Conservation (phyloP, 2,113 vertebrate genomes). For the Platysternon megacephalum region DNA sequence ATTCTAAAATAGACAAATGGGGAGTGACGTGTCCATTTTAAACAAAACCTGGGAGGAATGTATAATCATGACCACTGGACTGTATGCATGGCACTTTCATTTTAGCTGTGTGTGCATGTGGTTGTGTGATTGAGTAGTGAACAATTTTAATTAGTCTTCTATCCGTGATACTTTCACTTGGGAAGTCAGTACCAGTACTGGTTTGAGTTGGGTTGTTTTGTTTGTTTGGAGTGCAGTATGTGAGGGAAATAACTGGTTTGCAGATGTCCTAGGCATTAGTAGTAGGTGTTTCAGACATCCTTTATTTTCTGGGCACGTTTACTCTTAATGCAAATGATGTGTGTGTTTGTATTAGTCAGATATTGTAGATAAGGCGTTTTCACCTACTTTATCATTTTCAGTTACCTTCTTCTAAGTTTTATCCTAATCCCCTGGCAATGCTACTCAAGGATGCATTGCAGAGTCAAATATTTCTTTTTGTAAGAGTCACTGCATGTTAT, state of each 20-base stretch:
- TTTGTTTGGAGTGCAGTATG: not conserved
- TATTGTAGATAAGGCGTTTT: constrained; percentile 1
- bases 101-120: not conserved
- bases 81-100: not conserved
- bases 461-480: constrained; percentile 24
- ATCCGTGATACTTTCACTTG: not conserved
- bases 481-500: not conserved
- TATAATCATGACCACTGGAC: not conserved
- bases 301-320: constrained; percentile 6
- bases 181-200: not conserved
- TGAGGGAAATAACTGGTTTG: not conserved
- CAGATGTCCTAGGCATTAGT: not conserved
- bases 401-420: not conserved
- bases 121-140: not conserved
- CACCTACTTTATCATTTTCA: constrained; percentile 4
- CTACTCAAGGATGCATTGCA: not conserved
- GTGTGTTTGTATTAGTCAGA: not conserved
- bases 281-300: not conserved
- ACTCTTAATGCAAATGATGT: not conserved
- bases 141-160: not conserved
- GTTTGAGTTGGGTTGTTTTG: not conserved
- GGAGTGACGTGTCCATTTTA: not conserved
- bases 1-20: not conserved
- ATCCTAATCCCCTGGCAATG: not conserved
- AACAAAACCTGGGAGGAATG: not conserved